phyloP scores from a whole-genome alignment of 1,140 invertebrate species.

The Drosophila hydei region DNA sequence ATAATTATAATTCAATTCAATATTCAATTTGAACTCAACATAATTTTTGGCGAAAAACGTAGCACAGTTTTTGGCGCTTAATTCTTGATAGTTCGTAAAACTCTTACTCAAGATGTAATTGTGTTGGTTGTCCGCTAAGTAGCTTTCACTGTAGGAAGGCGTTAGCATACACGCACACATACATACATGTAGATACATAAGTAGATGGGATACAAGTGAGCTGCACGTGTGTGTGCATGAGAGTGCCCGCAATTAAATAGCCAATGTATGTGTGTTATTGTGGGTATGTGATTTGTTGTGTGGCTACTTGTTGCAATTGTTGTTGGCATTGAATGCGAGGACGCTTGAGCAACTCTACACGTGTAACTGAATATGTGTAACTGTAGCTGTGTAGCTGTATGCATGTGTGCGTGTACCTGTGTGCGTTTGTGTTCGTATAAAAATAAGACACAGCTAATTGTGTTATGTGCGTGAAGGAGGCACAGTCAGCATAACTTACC shows the following conservation, averaged over 20 bases:
- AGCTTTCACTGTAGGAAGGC: background rate
- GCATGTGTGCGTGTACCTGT: background rate
- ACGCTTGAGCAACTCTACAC: slow-evolving; percentile 1
- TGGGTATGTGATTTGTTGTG: slow-evolving; percentile 4
- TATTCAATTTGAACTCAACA: too few relatives aligned
- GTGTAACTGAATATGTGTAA: background rate
- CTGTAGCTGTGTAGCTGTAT: background rate
- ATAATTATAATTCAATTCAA: too few relatives aligned
- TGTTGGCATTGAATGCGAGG: slow-evolving; percentile 33
- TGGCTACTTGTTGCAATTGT: slow-evolving; percentile 37
- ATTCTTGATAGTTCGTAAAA: too few relatives aligned
- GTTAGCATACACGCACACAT: background rate
- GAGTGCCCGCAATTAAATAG: slow-evolving; percentile 7
- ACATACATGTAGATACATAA: background rate
- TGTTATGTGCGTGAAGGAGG: background rate
- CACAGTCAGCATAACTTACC: slow-evolving; percentile 18
- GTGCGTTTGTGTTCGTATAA: slow-evolving; percentile 9
- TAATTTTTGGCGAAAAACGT: too few relatives aligned
- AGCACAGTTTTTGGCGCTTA: too few relatives aligned
- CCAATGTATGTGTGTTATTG: background rate
- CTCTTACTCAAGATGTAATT: background rate
- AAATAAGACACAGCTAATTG: slow-evolving; percentile 35
- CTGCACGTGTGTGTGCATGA: background rate
- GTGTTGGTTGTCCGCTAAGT: background rate
- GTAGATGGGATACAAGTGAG: background rate